Evolutionary conservation across 37 sponge, comb jelly and placozoan species (phyloP).

Genomic region (Halichondria panicea): DNA sequence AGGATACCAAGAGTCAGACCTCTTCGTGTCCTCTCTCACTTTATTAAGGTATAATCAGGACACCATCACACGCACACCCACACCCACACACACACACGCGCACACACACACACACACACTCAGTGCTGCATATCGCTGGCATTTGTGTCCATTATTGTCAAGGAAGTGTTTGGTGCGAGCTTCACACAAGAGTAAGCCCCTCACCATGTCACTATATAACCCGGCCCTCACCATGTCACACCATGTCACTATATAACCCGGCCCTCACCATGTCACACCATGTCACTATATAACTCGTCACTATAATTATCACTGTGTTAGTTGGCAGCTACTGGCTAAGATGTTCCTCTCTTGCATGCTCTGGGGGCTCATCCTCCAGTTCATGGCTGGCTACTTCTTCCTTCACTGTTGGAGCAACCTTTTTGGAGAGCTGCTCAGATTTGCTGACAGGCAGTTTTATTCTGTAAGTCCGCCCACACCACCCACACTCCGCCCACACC

Average conservation of each 20-base stretch:
- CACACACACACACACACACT: too few relatives aligned
- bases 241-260: too few relatives aligned
- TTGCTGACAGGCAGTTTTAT: conserved; percentile 90
- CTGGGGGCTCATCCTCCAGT: conserved; percentile 59
- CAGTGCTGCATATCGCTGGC: conserved; percentile 51
- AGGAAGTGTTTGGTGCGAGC: conserved; percentile 36
- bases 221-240: too few relatives aligned
- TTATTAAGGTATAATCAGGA: conserved; percentile 47
- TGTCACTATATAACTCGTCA: too few relatives aligned
- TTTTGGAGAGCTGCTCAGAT: conserved; percentile 70
- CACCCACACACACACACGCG: too few relatives aligned
- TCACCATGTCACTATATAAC: too few relatives aligned
- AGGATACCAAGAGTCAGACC: conserved; percentile 22
- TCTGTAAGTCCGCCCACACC: conserved; percentile 31
- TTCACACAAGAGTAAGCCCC: conserved; percentile 5
- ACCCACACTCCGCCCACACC: too few relatives aligned
- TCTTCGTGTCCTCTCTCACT: conserved; percentile 22
- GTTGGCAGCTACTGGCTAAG: conserved; percentile 5
- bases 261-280: too few relatives aligned
- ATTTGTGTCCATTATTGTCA: conserved; percentile 33
- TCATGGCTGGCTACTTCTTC: conserved; percentile 83
- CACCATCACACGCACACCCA: too few relatives aligned
- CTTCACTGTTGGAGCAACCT: conserved; percentile 84
- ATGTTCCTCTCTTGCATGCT: conserved; percentile 54
- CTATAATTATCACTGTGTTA: too few relatives aligned